Conservation (phyloP, 2,888 invertebrate genomes). For the Bombyx huttoni region DNA sequence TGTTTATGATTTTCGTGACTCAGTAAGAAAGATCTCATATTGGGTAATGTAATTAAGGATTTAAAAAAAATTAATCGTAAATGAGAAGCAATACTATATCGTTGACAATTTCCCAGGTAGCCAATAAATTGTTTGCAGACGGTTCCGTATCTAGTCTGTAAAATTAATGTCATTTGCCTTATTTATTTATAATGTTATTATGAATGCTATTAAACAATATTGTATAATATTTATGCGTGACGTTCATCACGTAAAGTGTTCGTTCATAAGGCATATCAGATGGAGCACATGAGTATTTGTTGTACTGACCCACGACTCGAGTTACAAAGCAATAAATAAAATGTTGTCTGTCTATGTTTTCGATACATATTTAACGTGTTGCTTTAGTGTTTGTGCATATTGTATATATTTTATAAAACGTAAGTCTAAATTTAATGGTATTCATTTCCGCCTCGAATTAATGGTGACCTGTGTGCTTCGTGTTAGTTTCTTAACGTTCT, state of each 20-base stretch:
- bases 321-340: slow-evolving; percentile 39
- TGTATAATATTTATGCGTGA: slow-evolving; percentile 26
- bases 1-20: slow-evolving; percentile 21
- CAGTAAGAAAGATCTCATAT: slow-evolving; percentile 39
- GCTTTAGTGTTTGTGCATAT: slow-evolving; percentile 60
- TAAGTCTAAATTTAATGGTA: slow-evolving; percentile 32
- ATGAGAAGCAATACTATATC: not conserved
- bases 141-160: slow-evolving; percentile 56
- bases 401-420: slow-evolving; percentile 53
- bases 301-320: slow-evolving; percentile 21
- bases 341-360: slow-evolving; percentile 25
- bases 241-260: slow-evolving; percentile 27
- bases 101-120: slow-evolving; percentile 3
- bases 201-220: slow-evolving; percentile 21
- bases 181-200: slow-evolving; percentile 43
- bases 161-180: slow-evolving; percentile 36
- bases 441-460: slow-evolving; percentile 61
- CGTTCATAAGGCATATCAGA: slow-evolving; percentile 42
- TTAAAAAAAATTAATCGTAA: slow-evolving; percentile 2
- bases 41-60: slow-evolving; percentile 33
- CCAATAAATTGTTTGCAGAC: slow-evolving; percentile 36
- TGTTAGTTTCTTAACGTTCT: too few relatives aligned
- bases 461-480: slow-evolving; percentile 42
- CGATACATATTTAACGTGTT: slow-evolving; percentile 37
- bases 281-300: slow-evolving; percentile 37